Evolutionary conservation across 2,888 invertebrate species (phyloP).

Genomic region (Pandemis heparana): DNA sequence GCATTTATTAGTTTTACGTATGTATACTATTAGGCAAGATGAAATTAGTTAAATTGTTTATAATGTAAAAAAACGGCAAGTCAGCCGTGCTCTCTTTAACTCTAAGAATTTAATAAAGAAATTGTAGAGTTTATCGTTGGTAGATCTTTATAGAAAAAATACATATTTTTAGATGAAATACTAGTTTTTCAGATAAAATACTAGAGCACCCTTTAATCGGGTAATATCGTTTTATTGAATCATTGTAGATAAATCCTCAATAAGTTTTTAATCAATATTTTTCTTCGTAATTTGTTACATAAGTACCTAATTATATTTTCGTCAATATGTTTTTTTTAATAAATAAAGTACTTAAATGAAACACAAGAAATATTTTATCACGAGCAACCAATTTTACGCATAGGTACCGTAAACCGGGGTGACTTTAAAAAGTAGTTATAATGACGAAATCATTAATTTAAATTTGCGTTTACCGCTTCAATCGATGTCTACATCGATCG

Average conservation of each 20-base stretch:
- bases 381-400: no score
- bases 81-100: no score
- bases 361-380: neutral
- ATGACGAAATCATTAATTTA: no score
- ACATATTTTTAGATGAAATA: neutral
- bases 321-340: neutral
- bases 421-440: no score
- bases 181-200: neutral
- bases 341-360: neutral
- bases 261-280: slow-evolving; percentile 2
- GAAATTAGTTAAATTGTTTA: no score
- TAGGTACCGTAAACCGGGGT: no score
- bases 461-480: no score
- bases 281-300: slow-evolving; percentile 1
- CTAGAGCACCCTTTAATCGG: neutral
- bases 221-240: neutral
- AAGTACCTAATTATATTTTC: slow-evolving; percentile 30
- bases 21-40: no score
- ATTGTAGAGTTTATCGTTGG: neutral
- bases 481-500: no score
- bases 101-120: no score
- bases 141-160: slow-evolving; percentile 3
- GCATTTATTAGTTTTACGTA: no score
- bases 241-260: neutral
- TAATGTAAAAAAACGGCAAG: no score